A percentile compares a stretch with the other conserved stretches of the same genome.
phyloP scores from a whole-genome alignment of 2,888 invertebrate species.

The Dryocosmus kuriphilus region DNA sequence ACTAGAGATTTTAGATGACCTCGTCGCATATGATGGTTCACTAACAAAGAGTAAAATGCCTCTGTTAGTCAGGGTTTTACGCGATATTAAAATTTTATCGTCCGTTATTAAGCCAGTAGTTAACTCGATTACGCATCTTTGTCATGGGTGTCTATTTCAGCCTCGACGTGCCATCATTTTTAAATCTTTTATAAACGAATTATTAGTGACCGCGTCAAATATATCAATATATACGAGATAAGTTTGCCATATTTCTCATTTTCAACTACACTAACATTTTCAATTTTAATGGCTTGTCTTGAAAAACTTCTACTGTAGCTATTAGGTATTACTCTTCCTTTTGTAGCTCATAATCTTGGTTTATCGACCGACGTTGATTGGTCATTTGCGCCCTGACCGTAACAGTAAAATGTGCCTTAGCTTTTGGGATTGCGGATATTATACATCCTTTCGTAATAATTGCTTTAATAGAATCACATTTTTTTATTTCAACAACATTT shows the following conservation, averaged over 20 bases:
- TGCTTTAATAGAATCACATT: constrained; percentile 19
- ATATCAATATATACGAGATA: background rate
- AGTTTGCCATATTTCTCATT: constrained; percentile 14
- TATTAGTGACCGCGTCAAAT: constrained; percentile 5
- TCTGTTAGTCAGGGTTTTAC: constrained; percentile 20
- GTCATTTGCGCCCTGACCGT: constrained; percentile 26
- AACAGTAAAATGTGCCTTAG: constrained; percentile 3
- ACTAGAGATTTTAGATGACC: constrained; percentile 15
- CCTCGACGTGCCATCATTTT: constrained; percentile 6
- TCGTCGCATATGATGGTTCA: constrained; percentile 12
- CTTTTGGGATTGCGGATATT: constrained; percentile 23
- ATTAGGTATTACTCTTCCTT: constrained; percentile 18
- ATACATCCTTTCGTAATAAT: background rate
- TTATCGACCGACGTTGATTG: constrained; percentile 24
- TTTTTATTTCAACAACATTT: background rate
- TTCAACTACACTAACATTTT: background rate
- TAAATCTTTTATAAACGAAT: constrained; percentile 19
- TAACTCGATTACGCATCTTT: constrained; percentile 38
- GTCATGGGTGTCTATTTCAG: constrained; percentile 19
- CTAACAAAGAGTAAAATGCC: constrained; percentile 28
- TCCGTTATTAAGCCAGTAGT: constrained; percentile 21
- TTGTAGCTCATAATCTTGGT: constrained; percentile 30
- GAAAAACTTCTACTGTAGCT: constrained; percentile 9
- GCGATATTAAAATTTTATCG: constrained; percentile 33
- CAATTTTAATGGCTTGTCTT: background rate